These are phyloP conservation scores for Otolemur crassicaudatus DNA, from an alignment of 2,797 vertebrate species.

Conservation along the genomic window DNA sequence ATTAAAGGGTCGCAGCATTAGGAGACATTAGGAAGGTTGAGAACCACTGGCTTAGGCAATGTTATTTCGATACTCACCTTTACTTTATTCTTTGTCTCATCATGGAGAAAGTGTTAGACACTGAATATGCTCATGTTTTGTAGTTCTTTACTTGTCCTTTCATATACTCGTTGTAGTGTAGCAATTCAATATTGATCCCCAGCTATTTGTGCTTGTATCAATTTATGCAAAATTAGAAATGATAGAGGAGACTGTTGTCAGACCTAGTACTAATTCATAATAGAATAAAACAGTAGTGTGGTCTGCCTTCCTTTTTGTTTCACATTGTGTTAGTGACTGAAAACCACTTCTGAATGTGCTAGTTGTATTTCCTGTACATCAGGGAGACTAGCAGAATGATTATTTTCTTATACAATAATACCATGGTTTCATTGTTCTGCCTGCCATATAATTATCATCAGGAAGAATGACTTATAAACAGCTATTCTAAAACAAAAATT, in stretches of 20 bases:
- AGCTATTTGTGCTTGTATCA: not conserved
- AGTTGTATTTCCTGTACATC: not conserved
- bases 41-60: not conserved
- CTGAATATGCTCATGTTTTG: not conserved
- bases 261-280: not conserved
- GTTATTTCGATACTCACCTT: not conserved
- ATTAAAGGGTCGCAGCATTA: no score
- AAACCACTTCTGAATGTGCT: slow-evolving; percentile 7
- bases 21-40: no score
- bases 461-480: slow-evolving; percentile 12
- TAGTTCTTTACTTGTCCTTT: not conserved
- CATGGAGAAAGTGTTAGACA: slow-evolving; percentile 5
- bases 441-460: not conserved
- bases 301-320: not conserved
- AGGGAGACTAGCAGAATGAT: not conserved
- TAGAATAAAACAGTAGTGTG: not conserved
- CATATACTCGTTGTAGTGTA: not conserved
- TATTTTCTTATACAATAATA: not conserved
- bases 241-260: slow-evolving; percentile 15
- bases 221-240: slow-evolving; percentile 21
- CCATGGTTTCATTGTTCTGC: not conserved
- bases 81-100: not conserved
- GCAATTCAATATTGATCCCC: not conserved
- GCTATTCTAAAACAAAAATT: slow-evolving; percentile 12
- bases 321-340: slow-evolving; percentile 5